phyloP scores from a whole-genome alignment of 1,140 invertebrate species.

The Drosophila santomea region DNA sequence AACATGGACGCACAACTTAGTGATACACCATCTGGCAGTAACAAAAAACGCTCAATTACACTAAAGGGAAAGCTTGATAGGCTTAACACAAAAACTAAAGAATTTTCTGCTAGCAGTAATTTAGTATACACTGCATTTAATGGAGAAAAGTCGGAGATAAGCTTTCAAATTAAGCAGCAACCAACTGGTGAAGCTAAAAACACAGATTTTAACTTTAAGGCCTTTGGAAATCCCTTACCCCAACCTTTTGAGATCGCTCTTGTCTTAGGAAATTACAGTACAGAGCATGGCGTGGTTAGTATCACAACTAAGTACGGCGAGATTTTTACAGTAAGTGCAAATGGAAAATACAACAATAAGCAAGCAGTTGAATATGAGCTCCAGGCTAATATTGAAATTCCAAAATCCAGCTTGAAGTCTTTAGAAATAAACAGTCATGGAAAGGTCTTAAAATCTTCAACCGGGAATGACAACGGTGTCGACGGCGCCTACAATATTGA shows the following conservation, averaged over 20 bases:
- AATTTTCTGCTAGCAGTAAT: slow-evolving; percentile 79
- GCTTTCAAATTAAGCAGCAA: slow-evolving; percentile 61
- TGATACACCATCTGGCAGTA: slow-evolving; percentile 69
- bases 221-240: slow-evolving; percentile 83
- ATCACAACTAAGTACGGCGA: slow-evolving; percentile 63
- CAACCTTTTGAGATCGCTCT: slow-evolving; percentile 73
- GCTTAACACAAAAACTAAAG: slow-evolving; percentile 84
- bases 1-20: slow-evolving; percentile 73
- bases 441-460: slow-evolving; percentile 52
- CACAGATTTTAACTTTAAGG: slow-evolving; percentile 43
- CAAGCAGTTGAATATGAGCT: slow-evolving; percentile 69
- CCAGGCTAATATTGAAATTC: slow-evolving; percentile 84
- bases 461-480: neutral
- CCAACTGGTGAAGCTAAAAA: slow-evolving; percentile 67
- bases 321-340: slow-evolving; percentile 45
- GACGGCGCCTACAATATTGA: slow-evolving; percentile 29
- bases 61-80: slow-evolving; percentile 85
- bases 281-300: slow-evolving; percentile 48
- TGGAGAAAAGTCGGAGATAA: slow-evolving; percentile 72
- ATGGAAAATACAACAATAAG: slow-evolving; percentile 85
- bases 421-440: slow-evolving; percentile 61
- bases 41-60: slow-evolving; percentile 82
- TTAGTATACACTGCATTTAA: slow-evolving; percentile 75
- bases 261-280: slow-evolving; percentile 64
- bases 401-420: slow-evolving; percentile 86